Conservation (phyloP, 2,113 vertebrate genomes). For the Parotia lawesii region DNA sequence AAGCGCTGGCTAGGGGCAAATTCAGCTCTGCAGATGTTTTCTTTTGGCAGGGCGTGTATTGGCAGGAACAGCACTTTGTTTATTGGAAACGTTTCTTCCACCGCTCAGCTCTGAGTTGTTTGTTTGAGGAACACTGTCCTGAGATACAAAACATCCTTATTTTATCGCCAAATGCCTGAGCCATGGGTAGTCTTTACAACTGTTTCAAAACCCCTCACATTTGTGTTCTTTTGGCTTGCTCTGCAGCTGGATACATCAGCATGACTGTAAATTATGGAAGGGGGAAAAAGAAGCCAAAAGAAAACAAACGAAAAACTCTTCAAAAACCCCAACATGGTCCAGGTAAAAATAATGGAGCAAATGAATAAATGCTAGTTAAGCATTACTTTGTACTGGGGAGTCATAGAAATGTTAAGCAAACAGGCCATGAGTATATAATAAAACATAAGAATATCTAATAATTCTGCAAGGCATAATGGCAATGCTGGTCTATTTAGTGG, state of each 20-base stretch:
- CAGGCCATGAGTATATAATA: background rate
- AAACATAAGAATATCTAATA: background rate
- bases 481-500: background rate
- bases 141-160: background rate
- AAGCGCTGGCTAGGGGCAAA: background rate
- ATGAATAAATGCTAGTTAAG: background rate
- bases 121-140: background rate
- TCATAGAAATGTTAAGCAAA: background rate
- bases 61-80: background rate
- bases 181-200: background rate
- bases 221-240: background rate
- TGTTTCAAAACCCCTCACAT: background rate
- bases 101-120: background rate
- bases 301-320: background rate
- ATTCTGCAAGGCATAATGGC: background rate
- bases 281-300: background rate
- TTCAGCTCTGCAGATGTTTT: background rate
- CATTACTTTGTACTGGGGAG: background rate
- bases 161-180: background rate
- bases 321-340: background rate
- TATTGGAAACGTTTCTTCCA: background rate
- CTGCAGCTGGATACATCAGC: background rate
- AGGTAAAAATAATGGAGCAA: background rate
- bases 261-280: background rate
- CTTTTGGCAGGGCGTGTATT: background rate